These are phyloP conservation scores for Nomada lathburiana DNA, from an alignment of 2,888 invertebrate species.

Conservation along the genomic window DNA sequence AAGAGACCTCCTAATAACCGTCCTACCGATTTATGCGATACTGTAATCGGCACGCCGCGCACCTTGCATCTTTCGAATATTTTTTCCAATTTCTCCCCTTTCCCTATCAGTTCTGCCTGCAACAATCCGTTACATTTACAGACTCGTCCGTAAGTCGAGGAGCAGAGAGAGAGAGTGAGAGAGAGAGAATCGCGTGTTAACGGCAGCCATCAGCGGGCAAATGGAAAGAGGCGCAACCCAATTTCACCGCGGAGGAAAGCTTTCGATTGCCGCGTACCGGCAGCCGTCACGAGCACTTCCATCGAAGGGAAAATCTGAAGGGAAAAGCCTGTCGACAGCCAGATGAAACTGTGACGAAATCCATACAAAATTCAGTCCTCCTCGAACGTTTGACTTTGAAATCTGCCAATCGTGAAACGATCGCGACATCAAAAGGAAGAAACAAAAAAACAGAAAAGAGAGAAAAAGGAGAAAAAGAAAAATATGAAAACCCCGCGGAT, in stretches of 20 bases:
- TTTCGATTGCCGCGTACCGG: slow-evolving; percentile 46
- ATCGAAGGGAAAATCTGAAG: slow-evolving; percentile 35
- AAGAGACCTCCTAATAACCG: slow-evolving; percentile 22
- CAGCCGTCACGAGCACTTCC: slow-evolving; percentile 62
- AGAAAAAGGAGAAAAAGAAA: too few species aligned
- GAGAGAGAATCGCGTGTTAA: slow-evolving; percentile 36
- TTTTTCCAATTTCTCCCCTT: too few species aligned
- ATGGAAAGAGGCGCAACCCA: slow-evolving; percentile 60
- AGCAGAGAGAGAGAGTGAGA: neutral
- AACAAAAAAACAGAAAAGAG: neutral
- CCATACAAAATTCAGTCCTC: slow-evolving; percentile 53
- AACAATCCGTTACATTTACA: neutral
- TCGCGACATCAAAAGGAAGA: neutral
- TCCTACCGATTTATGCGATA: slow-evolving; percentile 39
- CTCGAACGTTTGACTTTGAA: neutral
- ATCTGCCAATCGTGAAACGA: neutral
- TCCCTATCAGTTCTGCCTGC: too few species aligned
- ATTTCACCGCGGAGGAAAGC: slow-evolving; percentile 50
- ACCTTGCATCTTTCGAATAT: neutral
- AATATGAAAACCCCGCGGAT: too few species aligned
- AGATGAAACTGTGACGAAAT: slow-evolving; percentile 54
- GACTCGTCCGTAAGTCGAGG: neutral
- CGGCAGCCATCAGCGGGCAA: slow-evolving; percentile 31
- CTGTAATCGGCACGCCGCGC: slow-evolving; percentile 50
- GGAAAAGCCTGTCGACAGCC: slow-evolving; percentile 38